phyloP scores from a whole-genome alignment of 1,140 invertebrate genomes.

The Saccostrea glomerata region DNA sequence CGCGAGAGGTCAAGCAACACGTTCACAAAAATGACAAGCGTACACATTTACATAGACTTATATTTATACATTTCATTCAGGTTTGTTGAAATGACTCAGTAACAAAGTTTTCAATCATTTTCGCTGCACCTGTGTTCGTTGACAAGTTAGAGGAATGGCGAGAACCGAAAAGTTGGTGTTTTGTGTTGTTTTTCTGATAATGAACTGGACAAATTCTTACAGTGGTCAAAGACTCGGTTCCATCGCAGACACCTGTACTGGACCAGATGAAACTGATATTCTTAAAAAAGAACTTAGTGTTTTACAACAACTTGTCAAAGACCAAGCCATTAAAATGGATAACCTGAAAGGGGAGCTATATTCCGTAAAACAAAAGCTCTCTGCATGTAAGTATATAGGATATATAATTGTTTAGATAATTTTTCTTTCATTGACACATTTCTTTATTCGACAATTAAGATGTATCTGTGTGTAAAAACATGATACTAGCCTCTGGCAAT shows the following conservation, averaged over 20 bases:
- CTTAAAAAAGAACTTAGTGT: conserved; percentile 24
- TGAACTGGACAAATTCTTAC: neutral
- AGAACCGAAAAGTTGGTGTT: neutral
- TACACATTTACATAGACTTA: neutral
- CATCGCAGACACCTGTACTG: neutral
- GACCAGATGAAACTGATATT: neutral
- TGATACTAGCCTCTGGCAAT: neutral
- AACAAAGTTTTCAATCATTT: conserved; percentile 17
- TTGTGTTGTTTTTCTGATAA: neutral
- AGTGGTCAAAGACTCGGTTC: conserved; percentile 12
- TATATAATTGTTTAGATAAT: neutral
- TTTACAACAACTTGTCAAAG: conserved; percentile 26
- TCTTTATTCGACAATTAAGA: neutral
- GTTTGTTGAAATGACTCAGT: conserved; percentile 16
- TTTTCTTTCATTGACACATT: neutral
- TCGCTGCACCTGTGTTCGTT: conserved; percentile 23
- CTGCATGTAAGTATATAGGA: neutral
- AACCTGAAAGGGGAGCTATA: neutral
- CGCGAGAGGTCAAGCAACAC: conserved; percentile 20
- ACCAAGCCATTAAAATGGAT: conserved; percentile 26
- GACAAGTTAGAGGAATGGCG: conserved; percentile 24
- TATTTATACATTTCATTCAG: conserved; percentile 31
- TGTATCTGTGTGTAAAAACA: neutral
- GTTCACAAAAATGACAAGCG: conserved; percentile 30
- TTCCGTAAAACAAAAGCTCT: neutral